Base-by-base conservation (phyloP, 1,140 invertebrate species). In the Parapsyche elsis region DNA sequence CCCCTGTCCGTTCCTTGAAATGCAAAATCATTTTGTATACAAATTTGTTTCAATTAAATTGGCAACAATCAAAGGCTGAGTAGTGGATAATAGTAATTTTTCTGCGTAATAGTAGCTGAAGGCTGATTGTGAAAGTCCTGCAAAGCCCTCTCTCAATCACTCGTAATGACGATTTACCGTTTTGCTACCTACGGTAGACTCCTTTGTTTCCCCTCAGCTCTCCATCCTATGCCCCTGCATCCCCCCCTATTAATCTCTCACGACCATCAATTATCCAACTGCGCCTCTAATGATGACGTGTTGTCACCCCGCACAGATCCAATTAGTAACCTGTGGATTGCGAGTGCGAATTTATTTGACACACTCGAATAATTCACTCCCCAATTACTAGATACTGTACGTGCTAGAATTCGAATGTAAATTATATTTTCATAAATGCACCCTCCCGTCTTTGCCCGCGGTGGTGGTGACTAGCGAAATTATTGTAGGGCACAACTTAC, bases 251-350 rank as follows among this genome's bases (percentile, higher is more conserved):
- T 49, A 73, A 73, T 73, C 45, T 46, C 38, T 46, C 71, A 45
- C 38, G 38, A 73, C 71, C 45, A 49, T 73, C 71, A 73, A 73
- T 73, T 73, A 73, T 73, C 9, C 64, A 12, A 46, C 21, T 24
- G 71, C 38, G 7, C 44, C 45, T 67, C 44, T 73, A 73, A 73
- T 73, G 45, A 73, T 46, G 38, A 49, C 71, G 44, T 19, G 71
- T 73, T 24, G n/a, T 73, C 16, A 9, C 67, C 16, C 71, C 71
- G 23, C 16, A 46, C 45, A 21, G 44, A 73, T 73, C 71, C 71
- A 73, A 73, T 73, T 73, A 73, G 71, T 49, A 23, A 67, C 64
- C 64, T 67, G 21, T 67, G 64, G 64, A 67, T 67, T 67, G 64
- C 10, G 64, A 67, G 23, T 67, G 64, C 10, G 64, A 67, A 67